Conservation (phyloP, 2,113 vertebrate genomes). For the Vireo altiloquus region DNA sequence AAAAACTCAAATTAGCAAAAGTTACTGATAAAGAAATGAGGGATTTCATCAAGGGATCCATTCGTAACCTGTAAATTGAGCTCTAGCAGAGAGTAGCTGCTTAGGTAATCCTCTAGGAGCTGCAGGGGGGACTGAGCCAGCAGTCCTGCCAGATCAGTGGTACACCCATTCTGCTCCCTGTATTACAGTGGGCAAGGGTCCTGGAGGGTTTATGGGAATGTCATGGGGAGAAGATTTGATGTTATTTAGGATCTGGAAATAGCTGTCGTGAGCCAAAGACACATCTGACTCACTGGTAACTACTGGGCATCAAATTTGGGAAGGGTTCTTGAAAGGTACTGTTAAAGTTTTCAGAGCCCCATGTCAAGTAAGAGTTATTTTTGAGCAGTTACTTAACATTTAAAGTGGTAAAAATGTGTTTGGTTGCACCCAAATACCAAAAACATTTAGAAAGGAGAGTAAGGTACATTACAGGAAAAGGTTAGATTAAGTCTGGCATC, state of each 20-base stretch:
- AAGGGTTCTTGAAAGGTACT: background rate
- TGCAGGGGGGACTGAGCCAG: background rate
- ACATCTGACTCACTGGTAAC: background rate
- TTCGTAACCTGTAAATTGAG: background rate
- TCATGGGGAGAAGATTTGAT: background rate
- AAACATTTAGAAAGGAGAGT: background rate
- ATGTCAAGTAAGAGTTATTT: background rate
- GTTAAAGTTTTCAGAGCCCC: background rate
- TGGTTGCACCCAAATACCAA: background rate
- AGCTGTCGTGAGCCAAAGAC: background rate
- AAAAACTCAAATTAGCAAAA: background rate
- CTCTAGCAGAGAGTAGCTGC: background rate
- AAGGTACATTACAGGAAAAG: background rate
- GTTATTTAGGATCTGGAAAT: background rate
- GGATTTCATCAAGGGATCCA: background rate
- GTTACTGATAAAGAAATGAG: background rate
- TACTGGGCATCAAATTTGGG: background rate
- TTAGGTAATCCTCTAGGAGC: background rate
- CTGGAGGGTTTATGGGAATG: background rate
- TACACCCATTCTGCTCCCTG: rapidly evolving
- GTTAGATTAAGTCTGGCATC: background rate
- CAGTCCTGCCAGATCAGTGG: background rate
- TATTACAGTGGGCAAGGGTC: background rate
- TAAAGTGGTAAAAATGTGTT: background rate
- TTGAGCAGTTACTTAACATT: background rate